These are phyloP conservation scores for Phrynocephalus versicolor DNA, from an alignment of 2,113 vertebrate genomes.

Conservation along the genomic window DNA sequence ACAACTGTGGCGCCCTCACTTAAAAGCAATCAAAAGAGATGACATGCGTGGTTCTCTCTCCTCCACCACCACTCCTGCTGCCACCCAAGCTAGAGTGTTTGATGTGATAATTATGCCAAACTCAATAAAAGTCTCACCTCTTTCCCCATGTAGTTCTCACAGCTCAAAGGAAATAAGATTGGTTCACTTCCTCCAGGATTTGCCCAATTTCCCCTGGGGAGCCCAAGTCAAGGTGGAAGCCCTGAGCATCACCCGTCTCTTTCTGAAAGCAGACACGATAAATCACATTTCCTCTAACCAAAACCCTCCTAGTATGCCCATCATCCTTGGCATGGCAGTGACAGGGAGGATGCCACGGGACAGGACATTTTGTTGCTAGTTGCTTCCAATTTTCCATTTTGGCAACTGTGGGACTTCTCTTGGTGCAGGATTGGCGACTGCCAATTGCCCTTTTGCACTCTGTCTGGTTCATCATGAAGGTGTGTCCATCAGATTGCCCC, in stretches of 20 bases:
- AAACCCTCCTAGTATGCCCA: no score
- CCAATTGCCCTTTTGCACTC: no score
- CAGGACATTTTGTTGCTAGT: no score
- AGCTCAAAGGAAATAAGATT: slow-evolving; percentile 59
- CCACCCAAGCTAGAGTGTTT: slow-evolving; percentile 62
- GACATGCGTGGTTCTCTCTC: slow-evolving; percentile 5
- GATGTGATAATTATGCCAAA: slow-evolving; percentile 72
- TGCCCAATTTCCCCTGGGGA: not conserved
- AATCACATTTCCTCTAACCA: not conserved
- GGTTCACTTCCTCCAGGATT: slow-evolving; percentile 54
- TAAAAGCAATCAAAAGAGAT: slow-evolving; percentile 43
- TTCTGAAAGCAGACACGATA: not conserved
- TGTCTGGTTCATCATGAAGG: no score
- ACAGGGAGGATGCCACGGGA: no score
- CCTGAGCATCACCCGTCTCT: no score
- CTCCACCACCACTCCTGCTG: not conserved
- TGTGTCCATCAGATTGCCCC: no score
- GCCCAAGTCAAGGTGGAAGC: not conserved
- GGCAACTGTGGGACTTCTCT: no score
- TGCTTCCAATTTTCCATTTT: no score
- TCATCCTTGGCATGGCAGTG: no score
- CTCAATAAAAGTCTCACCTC: slow-evolving; percentile 61
- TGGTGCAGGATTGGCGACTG: no score
- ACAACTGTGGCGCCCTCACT: not conserved
- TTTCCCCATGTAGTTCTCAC: slow-evolving; percentile 58